Evolutionary conservation across 2,113 vertebrate species (phyloP).

Genomic region (Cheirogaleus medius): DNA sequence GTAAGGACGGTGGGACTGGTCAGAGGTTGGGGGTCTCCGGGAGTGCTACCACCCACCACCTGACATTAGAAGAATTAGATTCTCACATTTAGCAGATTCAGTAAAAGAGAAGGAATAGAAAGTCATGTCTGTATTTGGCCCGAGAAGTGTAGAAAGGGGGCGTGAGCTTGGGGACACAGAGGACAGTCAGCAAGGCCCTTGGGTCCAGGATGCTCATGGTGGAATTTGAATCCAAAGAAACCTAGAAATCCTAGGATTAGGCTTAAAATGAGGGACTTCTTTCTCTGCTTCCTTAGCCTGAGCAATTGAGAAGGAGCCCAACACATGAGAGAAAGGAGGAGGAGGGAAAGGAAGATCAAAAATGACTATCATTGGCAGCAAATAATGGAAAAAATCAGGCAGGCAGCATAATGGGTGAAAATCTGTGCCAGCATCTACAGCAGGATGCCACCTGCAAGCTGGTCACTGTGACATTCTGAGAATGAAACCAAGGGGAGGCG

Average conservation of each 20-base stretch:
- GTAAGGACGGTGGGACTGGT: neutral
- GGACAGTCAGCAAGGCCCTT: neutral
- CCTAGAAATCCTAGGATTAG: neutral
- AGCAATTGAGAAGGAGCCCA: constrained; percentile 4
- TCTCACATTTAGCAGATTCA: neutral
- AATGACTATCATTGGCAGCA: constrained; percentile 53
- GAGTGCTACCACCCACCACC: neutral
- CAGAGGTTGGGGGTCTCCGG: neutral
- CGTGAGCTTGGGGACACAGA: neutral
- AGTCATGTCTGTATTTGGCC: neutral
- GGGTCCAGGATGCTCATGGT: neutral
- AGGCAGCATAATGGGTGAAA: constrained; percentile 42
- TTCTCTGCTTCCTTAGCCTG: neutral
- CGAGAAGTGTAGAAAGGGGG: neutral
- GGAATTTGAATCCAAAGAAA: neutral
- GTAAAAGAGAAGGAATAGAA: neutral
- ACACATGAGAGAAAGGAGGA: neutral
- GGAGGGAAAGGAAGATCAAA: constrained; percentile 33
- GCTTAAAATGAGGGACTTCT: neutral
- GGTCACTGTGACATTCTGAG: constrained; percentile 80
- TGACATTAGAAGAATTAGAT: neutral
- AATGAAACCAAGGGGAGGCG: constrained; percentile 51
- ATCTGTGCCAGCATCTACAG: constrained; percentile 57
- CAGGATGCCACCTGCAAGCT: constrained; percentile 72
- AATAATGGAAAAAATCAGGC: constrained; percentile 58